phyloP scores from a whole-genome alignment of 2,888 invertebrate species.

The Pharmacophagus antenor region DNA sequence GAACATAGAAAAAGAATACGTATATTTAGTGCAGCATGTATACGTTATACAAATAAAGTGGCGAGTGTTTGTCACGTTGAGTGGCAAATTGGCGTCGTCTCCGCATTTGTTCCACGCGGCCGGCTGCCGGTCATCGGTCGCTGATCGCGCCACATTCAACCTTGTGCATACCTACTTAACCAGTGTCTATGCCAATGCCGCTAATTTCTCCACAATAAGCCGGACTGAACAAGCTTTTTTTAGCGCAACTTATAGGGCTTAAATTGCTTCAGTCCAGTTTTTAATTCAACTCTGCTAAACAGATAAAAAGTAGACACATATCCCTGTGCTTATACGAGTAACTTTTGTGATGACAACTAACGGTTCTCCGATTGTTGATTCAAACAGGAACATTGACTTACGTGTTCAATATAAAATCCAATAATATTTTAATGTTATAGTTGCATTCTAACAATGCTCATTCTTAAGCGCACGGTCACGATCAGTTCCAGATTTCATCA shows the following conservation, averaged over 20 bases:
- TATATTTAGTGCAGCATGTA: constrained; percentile 56
- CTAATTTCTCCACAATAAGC: constrained; percentile 28
- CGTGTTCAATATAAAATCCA: constrained; percentile 10
- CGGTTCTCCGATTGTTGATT: constrained; percentile 14
- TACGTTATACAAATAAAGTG: constrained; percentile 67
- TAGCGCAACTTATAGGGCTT: constrained; percentile 16
- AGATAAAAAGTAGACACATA: constrained; percentile 10
- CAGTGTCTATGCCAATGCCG: constrained; percentile 50
- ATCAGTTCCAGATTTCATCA: constrained; percentile 36
- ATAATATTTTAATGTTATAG: constrained; percentile 12
- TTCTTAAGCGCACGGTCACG: constrained; percentile 32
- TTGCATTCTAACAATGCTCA: constrained; percentile 14
- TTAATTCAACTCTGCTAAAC: constrained; percentile 15
- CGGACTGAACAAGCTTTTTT: constrained; percentile 16
- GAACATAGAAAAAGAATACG: constrained; percentile 46
- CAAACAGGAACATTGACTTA: constrained; percentile 5
- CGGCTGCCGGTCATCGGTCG: constrained; percentile 40
- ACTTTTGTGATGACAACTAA: constrained; percentile 18
- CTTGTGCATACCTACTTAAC: constrained; percentile 50
- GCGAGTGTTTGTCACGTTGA: constrained; percentile 61
- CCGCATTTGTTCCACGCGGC: constrained; percentile 60
- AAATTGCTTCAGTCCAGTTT: constrained; percentile 25
- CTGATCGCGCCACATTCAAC: constrained; percentile 56
- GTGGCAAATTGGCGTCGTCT: constrained; percentile 70
- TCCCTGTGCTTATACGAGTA: constrained; percentile 3